A percentile compares a stretch with the other conserved stretches of the same genome.
Conservation (phyloP, 2,113 vertebrate species). For the Upupa epops region DNA sequence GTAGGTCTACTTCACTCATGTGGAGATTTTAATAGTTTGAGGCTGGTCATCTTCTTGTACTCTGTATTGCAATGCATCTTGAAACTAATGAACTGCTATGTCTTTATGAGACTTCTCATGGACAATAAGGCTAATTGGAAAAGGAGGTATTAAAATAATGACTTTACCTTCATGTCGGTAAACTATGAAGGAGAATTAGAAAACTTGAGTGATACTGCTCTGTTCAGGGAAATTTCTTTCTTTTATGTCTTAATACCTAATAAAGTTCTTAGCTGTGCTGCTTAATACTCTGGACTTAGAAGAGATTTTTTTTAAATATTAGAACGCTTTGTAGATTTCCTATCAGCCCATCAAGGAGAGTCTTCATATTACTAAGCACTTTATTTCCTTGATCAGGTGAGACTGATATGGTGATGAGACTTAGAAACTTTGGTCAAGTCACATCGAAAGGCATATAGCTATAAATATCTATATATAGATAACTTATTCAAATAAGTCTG, state of each 20-base stretch:
- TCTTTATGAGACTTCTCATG: slow-evolving; percentile 56
- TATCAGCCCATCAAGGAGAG: not conserved
- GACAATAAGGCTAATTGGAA: slow-evolving; percentile 60
- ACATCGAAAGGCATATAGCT: not conserved
- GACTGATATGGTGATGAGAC: not conserved
- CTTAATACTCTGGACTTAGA: not conserved
- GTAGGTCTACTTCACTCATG: not conserved
- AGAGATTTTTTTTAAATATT: not conserved
- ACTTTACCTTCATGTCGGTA: slow-evolving; percentile 15
- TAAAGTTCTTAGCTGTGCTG: not conserved
- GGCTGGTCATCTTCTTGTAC: not conserved
- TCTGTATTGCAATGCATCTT: slow-evolving; percentile 21
- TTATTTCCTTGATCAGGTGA: not conserved
- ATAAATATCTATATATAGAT: not conserved
- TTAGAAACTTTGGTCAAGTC: not conserved
- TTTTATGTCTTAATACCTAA: not conserved
- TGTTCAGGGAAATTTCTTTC: not conserved
- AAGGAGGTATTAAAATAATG: slow-evolving; percentile 35
- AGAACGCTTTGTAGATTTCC: not conserved
- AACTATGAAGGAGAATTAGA: slow-evolving; percentile 56
- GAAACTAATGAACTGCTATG: slow-evolving; percentile 49
- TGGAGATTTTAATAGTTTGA: not conserved
- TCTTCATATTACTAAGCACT: not conserved
- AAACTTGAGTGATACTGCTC: not conserved
- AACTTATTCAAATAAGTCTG: not conserved